Conservation (phyloP, 2,797 vertebrate species). For the Syngnathus rostellatus region DNA sequence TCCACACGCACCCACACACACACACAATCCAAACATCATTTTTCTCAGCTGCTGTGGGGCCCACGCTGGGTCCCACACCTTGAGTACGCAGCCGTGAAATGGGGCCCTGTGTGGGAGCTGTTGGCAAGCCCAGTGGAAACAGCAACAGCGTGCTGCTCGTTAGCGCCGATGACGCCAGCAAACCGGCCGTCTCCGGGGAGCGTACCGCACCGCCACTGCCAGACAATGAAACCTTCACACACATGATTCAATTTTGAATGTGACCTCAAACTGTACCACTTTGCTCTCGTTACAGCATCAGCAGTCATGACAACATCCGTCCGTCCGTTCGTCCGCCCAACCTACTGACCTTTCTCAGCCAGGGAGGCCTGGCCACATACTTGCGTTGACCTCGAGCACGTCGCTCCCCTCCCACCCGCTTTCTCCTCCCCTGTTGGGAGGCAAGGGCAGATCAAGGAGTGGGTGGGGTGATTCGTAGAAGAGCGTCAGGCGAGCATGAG, state of each 20-base stretch:
- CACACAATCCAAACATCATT: conserved; percentile 39
- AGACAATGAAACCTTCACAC: conserved; percentile 1
- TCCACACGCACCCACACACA: background rate
- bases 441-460: conserved; percentile 49
- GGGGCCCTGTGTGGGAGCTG: conserved; percentile 51
- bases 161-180: conserved; percentile 51
- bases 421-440: conserved; percentile 38
- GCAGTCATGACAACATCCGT: conserved; percentile 23
- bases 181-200: conserved; percentile 28
- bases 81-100: conserved; percentile 53
- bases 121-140: conserved; percentile 56
- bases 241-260: conserved; percentile 5
- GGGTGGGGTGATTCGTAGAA: conserved; percentile 51
- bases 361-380: conserved; percentile 37
- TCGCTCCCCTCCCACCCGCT: conserved; percentile 43
- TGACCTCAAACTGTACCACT: conserved; percentile 8
- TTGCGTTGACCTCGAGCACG: conserved; percentile 45
- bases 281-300: conserved; percentile 37
- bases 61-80: conserved; percentile 49
- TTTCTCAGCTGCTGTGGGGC: conserved; percentile 38
- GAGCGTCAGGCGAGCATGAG: conserved; percentile 51
- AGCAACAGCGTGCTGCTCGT: conserved; percentile 57
- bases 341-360: conserved; percentile 43
- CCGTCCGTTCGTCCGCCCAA: conserved; percentile 17
- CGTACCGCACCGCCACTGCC: conserved; percentile 16